Conservation (phyloP, 2,888 invertebrate species). For the Stegophylla sp. region DNA sequence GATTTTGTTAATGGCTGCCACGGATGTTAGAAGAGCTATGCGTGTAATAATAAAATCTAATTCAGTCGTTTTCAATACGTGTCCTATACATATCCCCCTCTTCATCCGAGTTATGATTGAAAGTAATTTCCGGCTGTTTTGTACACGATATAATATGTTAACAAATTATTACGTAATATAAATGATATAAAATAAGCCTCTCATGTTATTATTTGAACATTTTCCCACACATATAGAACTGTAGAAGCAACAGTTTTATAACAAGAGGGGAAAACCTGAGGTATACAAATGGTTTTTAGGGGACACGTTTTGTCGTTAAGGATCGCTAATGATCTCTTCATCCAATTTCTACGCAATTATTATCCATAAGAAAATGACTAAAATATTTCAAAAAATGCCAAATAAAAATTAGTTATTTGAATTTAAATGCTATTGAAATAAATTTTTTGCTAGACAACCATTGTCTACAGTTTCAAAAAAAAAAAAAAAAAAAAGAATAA, state of each 20-base stretch:
- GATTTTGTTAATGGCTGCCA: neutral
- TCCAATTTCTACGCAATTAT: too few species aligned
- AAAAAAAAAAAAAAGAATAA: too few species aligned
- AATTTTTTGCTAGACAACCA: too few species aligned
- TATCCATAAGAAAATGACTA: too few species aligned
- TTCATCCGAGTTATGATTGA: conserved; percentile 19
- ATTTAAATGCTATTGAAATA: too few species aligned
- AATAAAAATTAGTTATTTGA: too few species aligned
- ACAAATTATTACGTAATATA: conserved; percentile 50
- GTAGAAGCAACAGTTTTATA: neutral
- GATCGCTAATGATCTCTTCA: conserved; percentile 12
- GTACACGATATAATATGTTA: conserved; percentile 24
- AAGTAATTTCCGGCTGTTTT: conserved; percentile 47
- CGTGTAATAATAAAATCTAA: neutral
- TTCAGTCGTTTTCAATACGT: conserved; percentile 25
- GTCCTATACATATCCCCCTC: neutral
- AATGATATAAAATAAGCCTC: conserved; percentile 24
- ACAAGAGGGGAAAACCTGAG: conserved; percentile 21
- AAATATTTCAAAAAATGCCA: too few species aligned
- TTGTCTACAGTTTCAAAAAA: too few species aligned
- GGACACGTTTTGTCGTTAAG: conserved; percentile 3
- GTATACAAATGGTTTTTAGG: conserved; percentile 25
- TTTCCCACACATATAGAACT: conserved; percentile 34
- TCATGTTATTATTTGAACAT: conserved; percentile 24
- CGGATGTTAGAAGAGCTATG: neutral